Percentiles rank a stretch among this genome's conserved stretches.
Conservation (phyloP, 1,140 invertebrate genomes). For the Drosophila erecta region DNA sequence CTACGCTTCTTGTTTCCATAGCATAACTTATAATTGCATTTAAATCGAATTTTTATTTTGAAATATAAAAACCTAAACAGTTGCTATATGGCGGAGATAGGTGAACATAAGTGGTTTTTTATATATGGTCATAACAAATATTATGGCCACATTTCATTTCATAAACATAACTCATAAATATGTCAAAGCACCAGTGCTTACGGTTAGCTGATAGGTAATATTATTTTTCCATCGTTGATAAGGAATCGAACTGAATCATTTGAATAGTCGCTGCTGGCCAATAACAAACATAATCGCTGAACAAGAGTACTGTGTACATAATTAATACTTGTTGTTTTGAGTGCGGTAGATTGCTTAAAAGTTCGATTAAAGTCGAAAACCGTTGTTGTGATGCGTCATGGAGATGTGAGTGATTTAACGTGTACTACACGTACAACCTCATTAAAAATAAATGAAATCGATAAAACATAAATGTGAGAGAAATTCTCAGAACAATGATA, state of each 20-base stretch:
- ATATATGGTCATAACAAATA: too few relatives aligned
- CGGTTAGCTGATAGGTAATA: not conserved
- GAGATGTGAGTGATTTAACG: not conserved
- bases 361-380: too few relatives aligned
- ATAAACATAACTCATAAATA: too few relatives aligned
- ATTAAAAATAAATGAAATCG: slow-evolving; percentile 13
- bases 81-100: too few relatives aligned
- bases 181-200: not conserved
- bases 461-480: slow-evolving; percentile 17
- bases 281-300: not conserved
- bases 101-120: too few relatives aligned
- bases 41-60: not conserved
- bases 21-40: too few relatives aligned
- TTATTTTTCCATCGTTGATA: not conserved
- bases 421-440: not conserved
- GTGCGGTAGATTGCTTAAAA: not conserved
- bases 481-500: slow-evolving; percentile 23
- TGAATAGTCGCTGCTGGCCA: not conserved
- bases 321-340: not conserved
- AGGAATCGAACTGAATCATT: slow-evolving; percentile 3
- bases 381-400: not conserved
- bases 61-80: too few relatives aligned
- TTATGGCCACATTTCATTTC: too few relatives aligned
- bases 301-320: not conserved
- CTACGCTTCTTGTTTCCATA: too few relatives aligned